These are phyloP conservation scores for Paedocypris sp. DNA, from an alignment of 2,113 vertebrate species.

Conservation along the genomic window DNA sequence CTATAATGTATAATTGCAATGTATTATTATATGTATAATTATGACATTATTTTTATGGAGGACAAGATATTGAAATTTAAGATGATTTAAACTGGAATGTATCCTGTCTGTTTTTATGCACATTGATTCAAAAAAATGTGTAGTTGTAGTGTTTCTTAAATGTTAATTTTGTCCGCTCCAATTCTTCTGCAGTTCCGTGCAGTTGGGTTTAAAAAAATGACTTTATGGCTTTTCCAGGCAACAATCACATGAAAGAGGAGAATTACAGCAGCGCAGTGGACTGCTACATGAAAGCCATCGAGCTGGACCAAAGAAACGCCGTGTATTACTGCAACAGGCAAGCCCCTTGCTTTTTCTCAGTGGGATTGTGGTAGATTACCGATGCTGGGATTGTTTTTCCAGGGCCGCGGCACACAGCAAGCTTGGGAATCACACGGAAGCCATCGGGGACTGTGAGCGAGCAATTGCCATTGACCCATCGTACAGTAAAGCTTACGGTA, in stretches of 20 bases:
- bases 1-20: too few relatives aligned
- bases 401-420: slow-evolving; percentile 96
- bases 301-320: slow-evolving; percentile 87
- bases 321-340: slow-evolving; percentile 95
- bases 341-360: neutral
- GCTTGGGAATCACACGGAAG: slow-evolving; percentile 80
- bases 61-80: too few relatives aligned
- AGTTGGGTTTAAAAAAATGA: too few relatives aligned
- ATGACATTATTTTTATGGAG: too few relatives aligned
- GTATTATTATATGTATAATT: too few relatives aligned
- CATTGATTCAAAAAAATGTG: too few relatives aligned
- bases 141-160: too few relatives aligned
- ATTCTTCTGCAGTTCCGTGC: neutral
- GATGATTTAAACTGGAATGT: too few relatives aligned
- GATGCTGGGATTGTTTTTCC: slow-evolving; percentile 29
- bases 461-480: slow-evolving; percentile 87
- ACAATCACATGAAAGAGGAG: slow-evolving; percentile 97
- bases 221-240: slow-evolving; percentile 75
- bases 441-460: slow-evolving; percentile 83
- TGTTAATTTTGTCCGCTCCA: neutral
- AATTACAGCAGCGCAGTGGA: slow-evolving; percentile 85
- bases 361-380: too few relatives aligned
- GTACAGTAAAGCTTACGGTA: slow-evolving; percentile 95
- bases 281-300: slow-evolving; percentile 85
- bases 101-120: too few relatives aligned